phyloP scores from a whole-genome alignment of 2,888 invertebrate genomes.

The Cataglyphis altisquamis region DNA sequence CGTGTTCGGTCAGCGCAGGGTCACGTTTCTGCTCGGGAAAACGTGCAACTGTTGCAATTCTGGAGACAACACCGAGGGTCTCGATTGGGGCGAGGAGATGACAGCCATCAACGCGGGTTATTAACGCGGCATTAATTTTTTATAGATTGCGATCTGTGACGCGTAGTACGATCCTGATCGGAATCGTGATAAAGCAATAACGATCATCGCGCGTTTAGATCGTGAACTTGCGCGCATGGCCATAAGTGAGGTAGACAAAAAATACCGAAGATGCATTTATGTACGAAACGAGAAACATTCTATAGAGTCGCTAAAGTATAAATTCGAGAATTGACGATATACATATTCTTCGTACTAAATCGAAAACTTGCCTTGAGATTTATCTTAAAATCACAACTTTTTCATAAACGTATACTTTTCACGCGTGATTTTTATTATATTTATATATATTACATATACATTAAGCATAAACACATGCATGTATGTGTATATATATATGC shows the following conservation, averaged over 20 bases:
- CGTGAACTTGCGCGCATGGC: background rate
- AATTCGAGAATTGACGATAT: conserved; percentile 8
- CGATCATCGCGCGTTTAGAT: background rate
- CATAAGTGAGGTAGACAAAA: background rate
- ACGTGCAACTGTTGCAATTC: conserved; percentile 89
- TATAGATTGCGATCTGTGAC: background rate
- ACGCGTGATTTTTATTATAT: conserved; percentile 16
- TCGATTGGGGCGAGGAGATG: conserved; percentile 97
- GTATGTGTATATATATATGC: background rate
- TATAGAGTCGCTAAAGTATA: background rate
- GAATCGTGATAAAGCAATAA: conserved; percentile 14
- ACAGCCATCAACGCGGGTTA: conserved; percentile 93
- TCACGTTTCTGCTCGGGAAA: conserved; percentile 92
- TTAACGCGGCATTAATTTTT: conserved; percentile 70
- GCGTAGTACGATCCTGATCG: background rate
- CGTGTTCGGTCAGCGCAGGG: conserved; percentile 92
- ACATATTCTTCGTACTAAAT: background rate
- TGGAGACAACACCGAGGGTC: conserved; percentile 89
- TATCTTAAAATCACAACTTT: conserved; percentile 12
- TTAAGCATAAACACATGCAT: background rate
- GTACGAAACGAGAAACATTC: background rate
- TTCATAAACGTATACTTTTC: background rate
- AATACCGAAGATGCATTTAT: background rate
- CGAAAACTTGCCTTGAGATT: background rate
- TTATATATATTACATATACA: background rate